Evolutionary conservation across 2,797 vertebrate species (phyloP).

Genomic region (Artibeus lituratus): DNA sequence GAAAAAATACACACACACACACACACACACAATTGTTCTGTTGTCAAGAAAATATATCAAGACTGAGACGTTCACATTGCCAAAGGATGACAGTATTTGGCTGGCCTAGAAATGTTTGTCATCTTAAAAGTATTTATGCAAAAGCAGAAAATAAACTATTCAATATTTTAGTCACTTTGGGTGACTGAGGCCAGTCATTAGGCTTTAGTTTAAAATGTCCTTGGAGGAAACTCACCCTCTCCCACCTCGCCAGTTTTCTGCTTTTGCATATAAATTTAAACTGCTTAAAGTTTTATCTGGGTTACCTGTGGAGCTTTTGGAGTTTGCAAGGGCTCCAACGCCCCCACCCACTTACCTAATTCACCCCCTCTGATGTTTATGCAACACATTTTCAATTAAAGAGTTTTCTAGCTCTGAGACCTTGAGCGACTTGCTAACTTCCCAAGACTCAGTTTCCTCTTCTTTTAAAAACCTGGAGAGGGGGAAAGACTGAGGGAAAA

Average conservation of each 20-base stretch:
- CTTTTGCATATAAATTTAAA: constrained; percentile 13
- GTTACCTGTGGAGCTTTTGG: background rate
- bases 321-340: background rate
- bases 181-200: constrained; percentile 80
- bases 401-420: constrained; percentile 69
- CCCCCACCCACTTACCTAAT: background rate
- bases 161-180: constrained; percentile 81
- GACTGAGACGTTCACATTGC: constrained; percentile 79
- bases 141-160: constrained; percentile 83
- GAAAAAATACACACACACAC: background rate
- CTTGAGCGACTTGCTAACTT: constrained; percentile 33
- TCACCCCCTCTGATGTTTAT: background rate
- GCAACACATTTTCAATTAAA: constrained; percentile 77
- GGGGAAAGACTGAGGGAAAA: background rate
- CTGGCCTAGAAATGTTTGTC: constrained; percentile 85
- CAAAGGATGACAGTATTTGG: constrained; percentile 86
- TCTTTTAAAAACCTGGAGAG: constrained; percentile 32
- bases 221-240: constrained; percentile 64
- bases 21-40: constrained; percentile 75
- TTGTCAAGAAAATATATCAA: constrained; percentile 84
- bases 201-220: constrained; percentile 74
- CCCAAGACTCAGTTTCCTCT: constrained; percentile 29
- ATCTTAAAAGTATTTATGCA: constrained; percentile 86
- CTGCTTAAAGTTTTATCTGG: background rate
- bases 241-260: constrained; percentile 50